Base-by-base conservation (phyloP, 2,888 invertebrate genomes). In the Sinodicranocentrus sp. region DNA sequence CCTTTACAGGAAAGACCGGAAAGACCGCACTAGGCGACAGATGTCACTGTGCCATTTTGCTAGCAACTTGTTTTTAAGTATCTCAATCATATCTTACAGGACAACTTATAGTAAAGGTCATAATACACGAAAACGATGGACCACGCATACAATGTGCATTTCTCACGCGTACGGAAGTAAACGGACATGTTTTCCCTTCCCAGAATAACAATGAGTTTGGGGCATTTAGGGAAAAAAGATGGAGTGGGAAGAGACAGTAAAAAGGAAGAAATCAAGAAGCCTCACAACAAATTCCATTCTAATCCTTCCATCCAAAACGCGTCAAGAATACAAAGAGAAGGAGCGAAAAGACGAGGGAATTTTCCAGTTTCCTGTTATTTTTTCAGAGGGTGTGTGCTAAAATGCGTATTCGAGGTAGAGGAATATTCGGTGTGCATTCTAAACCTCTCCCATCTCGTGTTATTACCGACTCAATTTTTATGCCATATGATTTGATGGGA, bases 211-310 rank as follows among this genome's bases (percentile, higher is more conserved):
- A 76, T 76, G 65, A 76, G 52, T 52, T 10, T 52, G 39, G 48
- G n/a, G 5, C 48, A 65, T 25, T 59, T 54, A 54, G 25, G 33
- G 21, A 17, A 21, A 75, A 65, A 76, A 76, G 54, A 76, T 63
- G 63, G 65, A 75, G 52, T 75, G 65, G 63, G 43, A 76, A 67
- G 67, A 39, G 57, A 76, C 54, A 76, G 67, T 61, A 63, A 48
- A 67, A 67, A 25, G 43, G 54, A 67, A 76, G 67, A 54, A 76
- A 76, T 67, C 65, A 76, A 76, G 76, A 76, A 76, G 57, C 54
- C 67, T 67, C 67, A 76, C 75, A 75, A 75, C 75, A 82, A 82
- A 75, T 82, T 75, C 75, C 75, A 75, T 82, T 82, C 82, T 82
- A 82, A 82, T 82, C 82, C 68, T 82, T 75, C 82, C 75, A 82